Evolutionary conservation across 2,888 invertebrate genomes (phyloP), one percentile per base, ranked within the genome.

Genomic region (Drosophila acutilabella): DNA sequence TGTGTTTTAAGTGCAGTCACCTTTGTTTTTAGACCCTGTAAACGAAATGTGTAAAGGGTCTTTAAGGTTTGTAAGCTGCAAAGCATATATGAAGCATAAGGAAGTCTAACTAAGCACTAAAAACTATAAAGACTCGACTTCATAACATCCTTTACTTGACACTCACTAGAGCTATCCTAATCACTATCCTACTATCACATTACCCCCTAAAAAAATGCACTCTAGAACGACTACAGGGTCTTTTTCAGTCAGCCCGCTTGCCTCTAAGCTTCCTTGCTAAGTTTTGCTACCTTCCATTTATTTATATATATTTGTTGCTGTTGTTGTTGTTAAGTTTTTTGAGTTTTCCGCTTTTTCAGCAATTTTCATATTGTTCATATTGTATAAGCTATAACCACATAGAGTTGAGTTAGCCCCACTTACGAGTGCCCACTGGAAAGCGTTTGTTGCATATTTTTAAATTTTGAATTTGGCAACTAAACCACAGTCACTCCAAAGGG

Each of bases 301-400:
- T 30, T 30, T 30, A 30, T 30, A 30, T 30, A 8, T 30, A 30
- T 38, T 23, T 18, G 14, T 40, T 23, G 23, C 6, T 40, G 23
- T 3, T 40, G 26, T 26, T 26, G 2, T 4, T 18, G 18, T 10
- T 16, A 14, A n/a, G 14, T 6, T 61, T 54, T 54, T 44, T 14
- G 20, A 54, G 2, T 62, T 62, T 62, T 62, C 33, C 56, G 40
- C 45, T 47, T 62, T 62, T 50, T 36, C 51, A 51, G 50, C 45
- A n/a, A 33, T 62, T 62, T 50, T 41, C 30, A 30, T 30, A 30
- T 30, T 30, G 30, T 30, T 36, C 56, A 54, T 71, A 61, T 68
- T 65, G 76, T 59, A 64, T 74, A 71, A 73, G 75, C 56, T 76
- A 75, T 76, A 75, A 61, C 68, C 76, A 76, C 72, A 64, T 52